A percentile compares a stretch with the other conserved stretches of the same genome.
These are phyloP conservation scores for Dasypogon diadema DNA, from an alignment of 2,888 invertebrate species.

Conservation along the genomic window DNA sequence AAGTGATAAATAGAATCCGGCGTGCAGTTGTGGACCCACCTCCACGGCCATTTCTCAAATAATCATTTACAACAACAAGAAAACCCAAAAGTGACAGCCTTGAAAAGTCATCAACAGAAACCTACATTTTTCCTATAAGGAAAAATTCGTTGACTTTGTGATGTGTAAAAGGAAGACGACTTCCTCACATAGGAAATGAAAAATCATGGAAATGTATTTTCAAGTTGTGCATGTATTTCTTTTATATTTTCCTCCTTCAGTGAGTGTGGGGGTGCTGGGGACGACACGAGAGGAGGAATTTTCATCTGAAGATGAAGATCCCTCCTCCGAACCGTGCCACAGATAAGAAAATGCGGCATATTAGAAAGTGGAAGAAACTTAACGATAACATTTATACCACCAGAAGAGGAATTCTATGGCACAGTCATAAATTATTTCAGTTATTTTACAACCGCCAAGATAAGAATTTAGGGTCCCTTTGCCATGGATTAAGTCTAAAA, in stretches of 20 bases:
- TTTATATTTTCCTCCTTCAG: slow-evolving; percentile 25
- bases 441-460: slow-evolving; percentile 39
- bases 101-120: slow-evolving; percentile 43
- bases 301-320: background rate
- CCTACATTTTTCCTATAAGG: background rate
- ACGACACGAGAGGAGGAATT: background rate
- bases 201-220: slow-evolving; percentile 50
- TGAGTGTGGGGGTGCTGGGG: background rate
- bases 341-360: slow-evolving; percentile 45
- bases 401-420: slow-evolving; percentile 7
- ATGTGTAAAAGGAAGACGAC: background rate
- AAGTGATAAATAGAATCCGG: slow-evolving; percentile 41
- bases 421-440: slow-evolving; percentile 44
- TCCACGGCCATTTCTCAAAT: slow-evolving; percentile 14
- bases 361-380: slow-evolving; percentile 24
- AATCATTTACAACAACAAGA: slow-evolving; percentile 25
- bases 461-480: slow-evolving; percentile 32
- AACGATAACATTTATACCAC: slow-evolving; percentile 40
- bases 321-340: background rate
- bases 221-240: slow-evolving; percentile 31
- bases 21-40: slow-evolving; percentile 2
- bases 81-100: slow-evolving; percentile 38
- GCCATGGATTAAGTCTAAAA: slow-evolving; percentile 44
- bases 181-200: slow-evolving; percentile 32
- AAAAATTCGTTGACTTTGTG: slow-evolving; percentile 27